phyloP scores from a whole-genome alignment of 1,140 invertebrate species.

The Stegodyphus mimosarum region DNA sequence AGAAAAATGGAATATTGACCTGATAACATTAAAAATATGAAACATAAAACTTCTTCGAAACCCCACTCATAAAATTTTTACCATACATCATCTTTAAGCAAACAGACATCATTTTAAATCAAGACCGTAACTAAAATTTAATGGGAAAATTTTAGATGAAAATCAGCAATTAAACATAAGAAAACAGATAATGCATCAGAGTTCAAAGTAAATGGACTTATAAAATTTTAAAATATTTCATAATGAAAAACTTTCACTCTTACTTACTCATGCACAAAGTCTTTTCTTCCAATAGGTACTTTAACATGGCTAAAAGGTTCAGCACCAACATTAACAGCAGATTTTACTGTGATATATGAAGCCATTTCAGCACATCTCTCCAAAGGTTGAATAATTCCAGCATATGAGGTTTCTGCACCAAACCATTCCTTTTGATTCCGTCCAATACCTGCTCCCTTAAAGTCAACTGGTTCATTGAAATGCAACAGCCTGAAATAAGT shows the following conservation, averaged over 20 bases:
- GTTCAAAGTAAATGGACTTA: neutral
- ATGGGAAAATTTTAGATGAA: no score
- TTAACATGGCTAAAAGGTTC: constrained; percentile 76
- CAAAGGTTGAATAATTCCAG: constrained; percentile 36
- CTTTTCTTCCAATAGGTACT: constrained; percentile 67
- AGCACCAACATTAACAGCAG: constrained; percentile 89
- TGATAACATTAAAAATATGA: no score
- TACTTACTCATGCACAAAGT: constrained; percentile 55
- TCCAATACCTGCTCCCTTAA: constrained; percentile 80
- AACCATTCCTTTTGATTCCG: constrained; percentile 69
- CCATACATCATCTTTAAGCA: no score
- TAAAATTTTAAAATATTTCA: neutral
- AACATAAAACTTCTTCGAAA: no score
- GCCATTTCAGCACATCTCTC: constrained; percentile 72
- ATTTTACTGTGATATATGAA: constrained; percentile 80
- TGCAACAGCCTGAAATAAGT: constrained; percentile 72
- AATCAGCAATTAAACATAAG: no score
- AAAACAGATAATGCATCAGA: neutral
- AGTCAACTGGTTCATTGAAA: constrained; percentile 76
- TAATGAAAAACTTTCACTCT: no score
- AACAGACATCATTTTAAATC: no score
- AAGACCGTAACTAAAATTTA: no score
- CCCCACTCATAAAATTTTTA: no score
- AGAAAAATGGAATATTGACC: no score
- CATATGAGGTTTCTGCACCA: constrained; percentile 25